Evolutionary conservation across 1,140 invertebrate species (phyloP).

Genomic region (Heliconius hewitsoni): DNA sequence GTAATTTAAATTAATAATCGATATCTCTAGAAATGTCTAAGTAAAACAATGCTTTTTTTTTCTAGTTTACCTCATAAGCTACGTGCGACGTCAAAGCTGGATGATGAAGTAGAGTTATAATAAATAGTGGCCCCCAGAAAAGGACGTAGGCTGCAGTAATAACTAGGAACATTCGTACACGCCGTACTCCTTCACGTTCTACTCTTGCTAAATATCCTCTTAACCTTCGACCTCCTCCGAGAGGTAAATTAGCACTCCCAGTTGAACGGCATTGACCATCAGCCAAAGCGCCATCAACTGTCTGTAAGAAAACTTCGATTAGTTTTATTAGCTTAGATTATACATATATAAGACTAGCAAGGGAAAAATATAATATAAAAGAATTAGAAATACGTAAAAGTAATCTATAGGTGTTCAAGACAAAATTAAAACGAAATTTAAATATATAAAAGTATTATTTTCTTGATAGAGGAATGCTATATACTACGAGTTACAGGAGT

Average conservation of each 20-base stretch:
- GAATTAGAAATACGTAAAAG: not conserved
- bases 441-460: not conserved
- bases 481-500: not conserved
- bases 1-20: too few species aligned
- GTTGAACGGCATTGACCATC: conserved; percentile 61
- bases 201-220: conserved; percentile 89
- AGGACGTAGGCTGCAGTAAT: conserved; percentile 92
- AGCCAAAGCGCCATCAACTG: conserved; percentile 69
- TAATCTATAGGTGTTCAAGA: conserved; percentile 7
- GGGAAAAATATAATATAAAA: conserved; percentile 6
- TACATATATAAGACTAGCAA: not conserved
- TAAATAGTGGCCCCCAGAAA: conserved; percentile 94
- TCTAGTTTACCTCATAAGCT: conserved; percentile 85
- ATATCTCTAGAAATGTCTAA: not conserved
- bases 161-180: conserved; percentile 92
- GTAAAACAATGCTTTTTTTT: not conserved
- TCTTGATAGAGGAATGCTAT: not conserved
- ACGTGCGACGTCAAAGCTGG: conserved; percentile 86
- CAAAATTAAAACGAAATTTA: not conserved
- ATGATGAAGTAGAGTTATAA: conserved; percentile 89
- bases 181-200: conserved; percentile 88
- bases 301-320: conserved; percentile 51
- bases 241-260: conserved; percentile 71
- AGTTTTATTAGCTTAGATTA: not conserved
- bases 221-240: conserved; percentile 89